Evolutionary conservation across 1,140 invertebrate genomes (phyloP).

Genomic region (Anoplophora glabripennis): DNA sequence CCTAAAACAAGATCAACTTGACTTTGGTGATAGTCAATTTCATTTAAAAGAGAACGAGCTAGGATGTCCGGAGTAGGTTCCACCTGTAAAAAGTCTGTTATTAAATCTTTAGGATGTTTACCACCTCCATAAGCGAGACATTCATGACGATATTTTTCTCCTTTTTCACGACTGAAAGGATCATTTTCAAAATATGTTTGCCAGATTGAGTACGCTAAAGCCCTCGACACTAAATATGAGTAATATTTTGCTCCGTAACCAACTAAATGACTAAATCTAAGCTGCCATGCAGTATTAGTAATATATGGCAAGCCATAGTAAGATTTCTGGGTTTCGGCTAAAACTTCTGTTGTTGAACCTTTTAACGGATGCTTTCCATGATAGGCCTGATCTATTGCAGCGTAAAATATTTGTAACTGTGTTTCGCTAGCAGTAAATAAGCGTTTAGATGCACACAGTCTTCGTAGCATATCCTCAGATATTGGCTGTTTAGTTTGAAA

Average conservation of each 20-base stretch:
- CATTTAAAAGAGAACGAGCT: constrained; percentile 56
- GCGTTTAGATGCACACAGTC: constrained; percentile 76
- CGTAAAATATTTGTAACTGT: constrained; percentile 88
- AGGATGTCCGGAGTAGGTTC: constrained; percentile 62
- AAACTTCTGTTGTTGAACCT: constrained; percentile 72
- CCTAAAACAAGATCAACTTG: constrained; percentile 26
- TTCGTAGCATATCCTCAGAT: constrained; percentile 55
- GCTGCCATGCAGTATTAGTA: constrained; percentile 90
- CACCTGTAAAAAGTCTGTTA: constrained; percentile 70
- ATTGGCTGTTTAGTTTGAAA: constrained; percentile 86
- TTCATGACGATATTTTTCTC: constrained; percentile 72
- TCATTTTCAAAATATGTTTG: constrained; percentile 79
- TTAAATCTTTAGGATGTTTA: constrained; percentile 68
- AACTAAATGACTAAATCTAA: constrained; percentile 93
- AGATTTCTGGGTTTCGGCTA: constrained; percentile 73
- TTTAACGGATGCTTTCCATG: constrained; percentile 63
- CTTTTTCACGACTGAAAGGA: constrained; percentile 74
- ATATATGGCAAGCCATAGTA: constrained; percentile 88
- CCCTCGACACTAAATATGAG: constrained; percentile 91
- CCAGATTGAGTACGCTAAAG: constrained; percentile 93
- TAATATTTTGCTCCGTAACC: constrained; percentile 99
- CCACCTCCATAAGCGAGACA: constrained; percentile 88
- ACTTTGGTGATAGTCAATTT: constrained; percentile 54
- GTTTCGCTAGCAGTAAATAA: constrained; percentile 87
- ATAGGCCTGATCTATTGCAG: constrained; percentile 85